phyloP scores from a whole-genome alignment of 2,888 invertebrate species.

The Eupithecia inturbata region DNA sequence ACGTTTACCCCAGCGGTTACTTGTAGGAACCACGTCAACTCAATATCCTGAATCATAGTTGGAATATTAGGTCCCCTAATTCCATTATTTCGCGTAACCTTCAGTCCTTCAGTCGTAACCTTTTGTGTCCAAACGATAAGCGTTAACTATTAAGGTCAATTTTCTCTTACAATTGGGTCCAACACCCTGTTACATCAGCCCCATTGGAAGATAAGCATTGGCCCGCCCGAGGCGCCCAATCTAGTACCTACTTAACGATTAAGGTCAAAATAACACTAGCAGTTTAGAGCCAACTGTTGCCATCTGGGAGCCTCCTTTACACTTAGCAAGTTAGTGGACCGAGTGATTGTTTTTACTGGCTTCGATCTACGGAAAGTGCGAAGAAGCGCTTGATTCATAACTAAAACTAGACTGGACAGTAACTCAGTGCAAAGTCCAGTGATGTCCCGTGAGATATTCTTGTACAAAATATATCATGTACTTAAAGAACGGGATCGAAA shows the following conservation, averaged over 20 bases:
- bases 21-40: too few species aligned
- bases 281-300: conserved; percentile 31
- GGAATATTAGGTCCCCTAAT: neutral
- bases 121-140: conserved; percentile 4
- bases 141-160: conserved; percentile 6
- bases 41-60: neutral
- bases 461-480: too few species aligned
- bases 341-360: neutral
- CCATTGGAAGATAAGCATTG: conserved; percentile 23
- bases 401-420: neutral
- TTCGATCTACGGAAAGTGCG: neutral
- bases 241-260: conserved; percentile 26
- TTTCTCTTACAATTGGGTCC: neutral
- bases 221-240: conserved; percentile 15
- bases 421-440: neutral
- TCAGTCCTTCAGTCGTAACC: neutral
- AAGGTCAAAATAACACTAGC: conserved; percentile 38
- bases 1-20: too few species aligned
- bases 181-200: conserved; percentile 21
- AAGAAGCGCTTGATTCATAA: neutral
- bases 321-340: neutral
- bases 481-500: too few species aligned
- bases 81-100: neutral
- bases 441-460: neutral
- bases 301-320: neutral